A percentile compares a stretch with the other conserved stretches of the same genome.
Conservation (phyloP, 2,113 vertebrate genomes). For the Cheirogaleus medius region DNA sequence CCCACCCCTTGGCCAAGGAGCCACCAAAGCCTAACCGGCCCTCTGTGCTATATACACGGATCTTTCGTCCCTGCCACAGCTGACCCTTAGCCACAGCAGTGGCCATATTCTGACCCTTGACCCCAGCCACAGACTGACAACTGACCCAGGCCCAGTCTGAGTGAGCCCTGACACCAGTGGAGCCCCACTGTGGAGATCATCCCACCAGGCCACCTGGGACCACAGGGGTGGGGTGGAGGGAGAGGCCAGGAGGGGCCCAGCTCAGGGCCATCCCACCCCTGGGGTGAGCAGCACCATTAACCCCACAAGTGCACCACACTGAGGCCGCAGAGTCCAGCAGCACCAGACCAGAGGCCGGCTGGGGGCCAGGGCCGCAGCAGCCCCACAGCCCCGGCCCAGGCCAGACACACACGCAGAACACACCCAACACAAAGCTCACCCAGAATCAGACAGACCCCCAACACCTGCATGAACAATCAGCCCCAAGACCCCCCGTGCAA, state of each 20-base stretch:
- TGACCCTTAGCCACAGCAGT: background rate
- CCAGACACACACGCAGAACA: background rate
- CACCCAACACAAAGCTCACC: background rate
- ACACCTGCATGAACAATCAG: background rate
- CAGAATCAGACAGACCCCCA: background rate
- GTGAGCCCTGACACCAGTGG: background rate
- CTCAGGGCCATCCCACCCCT: too few species aligned
- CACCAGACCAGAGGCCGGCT: background rate
- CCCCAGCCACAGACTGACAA: background rate
- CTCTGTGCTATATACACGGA: background rate
- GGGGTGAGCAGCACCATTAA: background rate
- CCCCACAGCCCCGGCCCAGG: too few species aligned
- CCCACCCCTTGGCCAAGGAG: background rate
- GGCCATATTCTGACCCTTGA: background rate
- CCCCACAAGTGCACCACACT: rapidly evolving
- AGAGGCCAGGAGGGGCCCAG: too few species aligned
- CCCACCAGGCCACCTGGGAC: background rate
- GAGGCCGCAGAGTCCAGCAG: background rate
- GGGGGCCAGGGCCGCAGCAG: too few species aligned
- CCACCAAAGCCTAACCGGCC: background rate
- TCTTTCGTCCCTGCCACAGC: background rate
- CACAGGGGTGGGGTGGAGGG: background rate
- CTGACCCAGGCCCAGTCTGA: background rate
- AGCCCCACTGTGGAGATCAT: background rate
- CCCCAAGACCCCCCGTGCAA: background rate